Evolutionary conservation across 2,888 invertebrate genomes (phyloP), one percentile per base, ranked within the genome.

Genomic region (Melanchra persicariae): DNA sequence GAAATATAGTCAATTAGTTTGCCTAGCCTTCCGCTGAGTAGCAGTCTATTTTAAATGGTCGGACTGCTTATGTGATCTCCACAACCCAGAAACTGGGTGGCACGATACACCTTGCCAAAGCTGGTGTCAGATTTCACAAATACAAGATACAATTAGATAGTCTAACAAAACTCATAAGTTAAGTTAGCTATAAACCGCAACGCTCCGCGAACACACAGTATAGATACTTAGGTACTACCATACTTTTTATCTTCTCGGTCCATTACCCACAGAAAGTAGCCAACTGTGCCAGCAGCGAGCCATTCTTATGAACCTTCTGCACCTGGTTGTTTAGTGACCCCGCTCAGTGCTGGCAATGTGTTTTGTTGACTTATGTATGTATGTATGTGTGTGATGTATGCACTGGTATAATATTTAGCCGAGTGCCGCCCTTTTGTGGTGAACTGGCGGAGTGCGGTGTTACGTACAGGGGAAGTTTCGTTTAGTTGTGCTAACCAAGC

Each of bases 351-450:
- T 9, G 26, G 19, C 34, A 10, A 8, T 47, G 49, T 68, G 54
- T n/a, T 43, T 1, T 45, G 77, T 43, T 49, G 10, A 45, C 47
- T 40, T 60, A 24, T 45, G 60, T 40, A 19, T 19, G 45, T 45
- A 34, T 34, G 34, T 34, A 69, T 17, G n/a, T 15, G 17, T 12
- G 43, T 58, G 43, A 37, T 45, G 45, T 64, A n/a, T 62, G 43
- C 9, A 30, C 6, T 40, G 49, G 57, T 54, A n/a, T n/a, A 66
- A 62, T 77, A 77, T 79, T 79, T 17, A 64, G 49, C 70, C 17
- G 37, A 70, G 63, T 61, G 69, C 49, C 37, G 37, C 49, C 26
- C 61, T 45, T 51, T 45, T 59, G 73, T n/a, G 61, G 58, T 19
- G 62, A n/a, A 17, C 37, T 7, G n/a, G 8, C 19, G 52, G 6